These are phyloP conservation scores for Pomacea maculata DNA, from an alignment of 1,140 invertebrate genomes.

Conservation along the genomic window DNA sequence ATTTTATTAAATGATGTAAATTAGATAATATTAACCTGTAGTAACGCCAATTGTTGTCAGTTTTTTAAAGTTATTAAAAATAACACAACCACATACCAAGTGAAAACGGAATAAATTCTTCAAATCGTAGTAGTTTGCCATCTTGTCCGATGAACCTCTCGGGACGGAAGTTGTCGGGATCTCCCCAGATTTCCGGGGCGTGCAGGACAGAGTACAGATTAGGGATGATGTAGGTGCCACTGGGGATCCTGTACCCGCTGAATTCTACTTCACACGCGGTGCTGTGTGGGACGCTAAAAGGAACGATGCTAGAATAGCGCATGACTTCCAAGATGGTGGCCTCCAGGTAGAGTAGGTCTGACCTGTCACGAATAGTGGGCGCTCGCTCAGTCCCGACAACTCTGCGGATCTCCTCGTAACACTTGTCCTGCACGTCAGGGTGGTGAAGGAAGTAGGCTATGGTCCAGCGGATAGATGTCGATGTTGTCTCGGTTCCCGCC, in stretches of 20 bases:
- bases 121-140: slow-evolving; percentile 46
- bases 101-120: slow-evolving; percentile 47
- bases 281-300: slow-evolving; percentile 61
- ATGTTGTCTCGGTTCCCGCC: slow-evolving; percentile 40
- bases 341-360: slow-evolving; percentile 40
- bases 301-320: slow-evolving; percentile 58
- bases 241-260: slow-evolving; percentile 59
- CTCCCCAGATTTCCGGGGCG: slow-evolving; percentile 70
- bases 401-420: slow-evolving; percentile 85
- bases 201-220: slow-evolving; percentile 60
- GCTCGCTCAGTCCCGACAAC: slow-evolving; percentile 80
- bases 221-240: slow-evolving; percentile 57
- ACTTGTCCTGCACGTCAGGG: slow-evolving; percentile 77
- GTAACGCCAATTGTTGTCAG: too few species aligned
- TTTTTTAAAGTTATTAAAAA: too few species aligned
- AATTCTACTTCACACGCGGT: slow-evolving; percentile 48
- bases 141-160: slow-evolving; percentile 69
- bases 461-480: slow-evolving; percentile 71
- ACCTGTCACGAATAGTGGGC: slow-evolving; percentile 80
- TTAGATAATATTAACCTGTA: too few species aligned
- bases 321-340: slow-evolving; percentile 58
- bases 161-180: slow-evolving; percentile 77
- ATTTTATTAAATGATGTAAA: too few species aligned
- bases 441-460: slow-evolving; percentile 81
- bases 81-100: slow-evolving; percentile 3